Evolutionary conservation across 2,113 vertebrate genomes (phyloP), one percentile per base, ranked within the genome.

Genomic region (Notiomystis cincta): DNA sequence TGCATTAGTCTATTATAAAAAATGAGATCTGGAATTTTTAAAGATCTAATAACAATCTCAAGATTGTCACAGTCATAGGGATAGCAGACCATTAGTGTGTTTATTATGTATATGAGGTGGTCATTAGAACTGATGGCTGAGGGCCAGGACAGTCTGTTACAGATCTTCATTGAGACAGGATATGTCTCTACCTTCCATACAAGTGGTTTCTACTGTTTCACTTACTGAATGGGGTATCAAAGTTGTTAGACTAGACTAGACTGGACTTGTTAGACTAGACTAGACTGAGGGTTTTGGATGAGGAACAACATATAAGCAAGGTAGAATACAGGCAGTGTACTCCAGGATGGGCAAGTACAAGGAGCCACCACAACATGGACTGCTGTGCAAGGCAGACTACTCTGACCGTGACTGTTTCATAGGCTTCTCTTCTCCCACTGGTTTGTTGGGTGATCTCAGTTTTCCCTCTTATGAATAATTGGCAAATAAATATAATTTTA

Each of bases 331-430:
- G 12, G 10, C 35, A 44, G 8, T 44, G 7, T 61, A 44, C 40
- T 57, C 13, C 45, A 76, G 9, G 51, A 33, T 5, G 33, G 14
- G 14, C 35, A 70, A 83, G 11, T 51, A 47, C 11, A 47, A 65
- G 58, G 23, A 93, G 21, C 13, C 10, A 56, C 18, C 35, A 15
- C 35, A 51, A 24, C 0, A 2, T 0, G 1, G 71, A 24, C 5
- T 10, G 20, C 15, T 23, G 54, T 51, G 67, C 70, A 44, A 83
- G 21, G 35, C 64, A 78, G 64, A 23, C 21, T 3, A 6, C 15
- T 15, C 10, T 30, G 50, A n/a, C 25, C n/a, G 1, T 51, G 51
- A 27, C 21, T 81, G 15, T 37, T 69, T 42, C 23, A 16, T 8
- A 72, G 57, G 20, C 38, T 85, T 42, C 24, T 78, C 13, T 38